These are phyloP conservation scores for Charanyca ferruginea DNA, from an alignment of 2,888 invertebrate species.

Conservation along the genomic window DNA sequence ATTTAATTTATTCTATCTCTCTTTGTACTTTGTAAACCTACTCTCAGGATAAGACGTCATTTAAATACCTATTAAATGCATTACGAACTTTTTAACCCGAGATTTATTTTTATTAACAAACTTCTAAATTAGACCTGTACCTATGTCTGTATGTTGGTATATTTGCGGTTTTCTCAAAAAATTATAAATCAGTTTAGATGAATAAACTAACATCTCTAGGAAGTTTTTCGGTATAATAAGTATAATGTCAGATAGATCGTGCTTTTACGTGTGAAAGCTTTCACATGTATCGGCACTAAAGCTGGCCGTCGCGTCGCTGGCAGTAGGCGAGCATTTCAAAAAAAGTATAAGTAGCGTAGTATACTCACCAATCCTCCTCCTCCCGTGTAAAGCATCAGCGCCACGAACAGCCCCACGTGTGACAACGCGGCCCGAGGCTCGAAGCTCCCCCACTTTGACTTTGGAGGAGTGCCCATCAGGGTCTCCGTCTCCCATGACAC, in stretches of 20 bases:
- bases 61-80: slow-evolving; percentile 27
- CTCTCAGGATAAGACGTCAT: neutral
- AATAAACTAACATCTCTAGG: too few relatives aligned
- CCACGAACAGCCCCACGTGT: slow-evolving; percentile 94
- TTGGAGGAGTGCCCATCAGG: slow-evolving; percentile 84
- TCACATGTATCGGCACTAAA: too few relatives aligned
- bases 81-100: slow-evolving; percentile 10
- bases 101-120: slow-evolving; percentile 1
- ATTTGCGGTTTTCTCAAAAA: too few relatives aligned
- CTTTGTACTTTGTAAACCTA: slow-evolving; percentile 13
- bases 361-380: slow-evolving; percentile 95
- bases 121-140: too few relatives aligned
- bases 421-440: slow-evolving; percentile 93
- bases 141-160: too few relatives aligned
- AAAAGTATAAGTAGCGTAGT: neutral
- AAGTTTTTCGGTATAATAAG: too few relatives aligned
- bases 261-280: too few relatives aligned
- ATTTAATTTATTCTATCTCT: neutral
- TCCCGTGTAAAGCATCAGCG: slow-evolving; percentile 94
- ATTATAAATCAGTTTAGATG: too few relatives aligned
- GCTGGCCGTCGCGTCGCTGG: too few relatives aligned
- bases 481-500: slow-evolving; percentile 89
- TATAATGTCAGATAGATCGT: too few relatives aligned
- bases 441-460: slow-evolving; percentile 88
- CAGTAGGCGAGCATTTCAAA: too few relatives aligned